Conservation (phyloP, 2,113 vertebrate genomes). For the Corythornis cristatus region DNA sequence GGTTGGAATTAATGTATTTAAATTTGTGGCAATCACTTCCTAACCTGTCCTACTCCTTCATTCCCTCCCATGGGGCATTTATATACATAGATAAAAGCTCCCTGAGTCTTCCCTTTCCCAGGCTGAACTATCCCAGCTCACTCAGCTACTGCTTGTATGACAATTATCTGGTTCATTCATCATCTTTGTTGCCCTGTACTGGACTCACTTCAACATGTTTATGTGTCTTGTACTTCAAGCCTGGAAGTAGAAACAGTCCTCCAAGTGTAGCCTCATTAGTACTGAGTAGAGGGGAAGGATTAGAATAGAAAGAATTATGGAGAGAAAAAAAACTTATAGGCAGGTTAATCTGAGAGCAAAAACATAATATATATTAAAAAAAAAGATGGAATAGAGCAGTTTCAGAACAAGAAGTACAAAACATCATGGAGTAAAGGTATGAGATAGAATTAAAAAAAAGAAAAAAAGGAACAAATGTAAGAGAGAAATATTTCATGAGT, state of each 20-base stretch:
- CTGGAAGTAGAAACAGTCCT: background rate
- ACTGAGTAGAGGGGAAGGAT: background rate
- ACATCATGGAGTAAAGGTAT: background rate
- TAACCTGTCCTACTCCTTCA: background rate
- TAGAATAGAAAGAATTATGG: background rate
- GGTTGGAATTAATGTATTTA: background rate
- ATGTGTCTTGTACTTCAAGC: background rate
- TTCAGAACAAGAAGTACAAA: background rate
- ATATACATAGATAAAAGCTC: background rate
- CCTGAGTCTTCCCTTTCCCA: background rate
- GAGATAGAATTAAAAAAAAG: background rate
- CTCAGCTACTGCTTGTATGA: fast-evolving
- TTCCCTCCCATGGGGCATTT: background rate
- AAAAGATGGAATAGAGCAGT: background rate
- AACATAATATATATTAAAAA: background rate
- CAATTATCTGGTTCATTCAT: background rate
- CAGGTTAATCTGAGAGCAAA: background rate
- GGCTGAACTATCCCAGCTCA: background rate
- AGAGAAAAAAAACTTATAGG: background rate
- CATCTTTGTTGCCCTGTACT: background rate
- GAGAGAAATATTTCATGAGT: background rate
- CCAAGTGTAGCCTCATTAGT: background rate
- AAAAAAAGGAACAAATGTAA: background rate
- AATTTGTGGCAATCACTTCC: background rate
- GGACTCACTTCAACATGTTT: background rate